A percentile compares a stretch with the other conserved stretches of the same genome.
Conservation (phyloP, 53 echinoderm and acorn worm genomes). For the Paracentrotus lividus region DNA sequence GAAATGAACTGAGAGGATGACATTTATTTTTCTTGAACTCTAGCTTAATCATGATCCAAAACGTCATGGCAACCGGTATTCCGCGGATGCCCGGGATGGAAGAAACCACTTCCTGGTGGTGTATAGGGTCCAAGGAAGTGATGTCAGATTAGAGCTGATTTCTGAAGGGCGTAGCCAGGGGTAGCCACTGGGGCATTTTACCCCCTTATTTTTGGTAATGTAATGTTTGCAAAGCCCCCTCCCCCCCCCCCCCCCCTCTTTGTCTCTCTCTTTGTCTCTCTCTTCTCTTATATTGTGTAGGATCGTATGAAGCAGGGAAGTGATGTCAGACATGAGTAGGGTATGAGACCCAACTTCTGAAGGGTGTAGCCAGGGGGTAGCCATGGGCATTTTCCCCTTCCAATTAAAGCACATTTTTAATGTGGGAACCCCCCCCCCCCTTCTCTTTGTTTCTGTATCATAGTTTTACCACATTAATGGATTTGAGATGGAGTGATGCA, state of each 20-base stretch:
- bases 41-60: neutral
- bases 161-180: slow-evolving; percentile 6
- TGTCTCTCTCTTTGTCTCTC: no score
- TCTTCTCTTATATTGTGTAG: no score
- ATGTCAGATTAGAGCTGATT: neutral
- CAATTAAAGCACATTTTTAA: no score
- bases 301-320: neutral
- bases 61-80: neutral
- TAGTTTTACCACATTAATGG: neutral
- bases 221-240: neutral
- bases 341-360: no score
- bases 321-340: no score
- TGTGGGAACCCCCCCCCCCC: neutral
- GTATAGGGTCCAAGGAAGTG: slow-evolving; percentile 8
- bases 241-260: neutral
- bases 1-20: neutral
- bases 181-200: neutral
- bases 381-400: no score
- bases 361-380: no score
- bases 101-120: slow-evolving; percentile 37
- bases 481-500: no score
- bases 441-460: neutral
- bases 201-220: neutral
- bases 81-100: slow-evolving; percentile 5
- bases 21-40: neutral